Conservation (phyloP, 2,113 vertebrate species). For the Pholis gunnellus region DNA sequence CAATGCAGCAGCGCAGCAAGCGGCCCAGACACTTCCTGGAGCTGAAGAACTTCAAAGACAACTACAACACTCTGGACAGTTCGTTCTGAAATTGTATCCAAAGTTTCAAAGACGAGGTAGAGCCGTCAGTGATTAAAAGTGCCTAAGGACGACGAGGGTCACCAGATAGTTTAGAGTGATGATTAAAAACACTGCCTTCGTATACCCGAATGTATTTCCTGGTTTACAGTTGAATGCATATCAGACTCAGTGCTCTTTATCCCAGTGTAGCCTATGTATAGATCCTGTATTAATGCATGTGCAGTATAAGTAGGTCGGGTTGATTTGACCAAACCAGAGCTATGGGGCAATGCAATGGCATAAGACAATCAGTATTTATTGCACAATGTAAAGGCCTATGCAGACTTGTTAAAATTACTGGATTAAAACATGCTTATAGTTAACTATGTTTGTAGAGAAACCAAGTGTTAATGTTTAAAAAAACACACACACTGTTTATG, state of each 20-base stretch:
- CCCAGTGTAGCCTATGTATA: constrained; percentile 25
- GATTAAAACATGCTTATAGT: constrained; percentile 36
- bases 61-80: constrained; percentile 97
- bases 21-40: constrained; percentile 95
- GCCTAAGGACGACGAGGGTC: constrained; percentile 21
- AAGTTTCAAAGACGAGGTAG: neutral
- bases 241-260: constrained; percentile 42
- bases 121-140: constrained; percentile 40
- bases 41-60: constrained; percentile 98
- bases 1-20: constrained; percentile 93
- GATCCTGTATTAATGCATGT: constrained; percentile 54
- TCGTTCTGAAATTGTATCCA: constrained; percentile 83
- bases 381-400: constrained; percentile 63
- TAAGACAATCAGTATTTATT: constrained; percentile 80
- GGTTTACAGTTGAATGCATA: constrained; percentile 45
- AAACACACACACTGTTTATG: constrained; percentile 15
- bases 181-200: constrained; percentile 58
- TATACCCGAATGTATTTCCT: constrained; percentile 37
- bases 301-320: constrained; percentile 25
- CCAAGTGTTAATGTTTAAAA: constrained; percentile 20
- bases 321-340: constrained; percentile 70
- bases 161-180: constrained; percentile 12
- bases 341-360: constrained; percentile 60
- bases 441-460: constrained; percentile 17
- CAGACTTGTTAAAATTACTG: constrained; percentile 47